A percentile compares a stretch with the other conserved stretches of the same genome.
These are phyloP conservation scores for Hirtodrosophila alboralis DNA, from an alignment of 2,888 invertebrate genomes.

Conservation along the genomic window DNA sequence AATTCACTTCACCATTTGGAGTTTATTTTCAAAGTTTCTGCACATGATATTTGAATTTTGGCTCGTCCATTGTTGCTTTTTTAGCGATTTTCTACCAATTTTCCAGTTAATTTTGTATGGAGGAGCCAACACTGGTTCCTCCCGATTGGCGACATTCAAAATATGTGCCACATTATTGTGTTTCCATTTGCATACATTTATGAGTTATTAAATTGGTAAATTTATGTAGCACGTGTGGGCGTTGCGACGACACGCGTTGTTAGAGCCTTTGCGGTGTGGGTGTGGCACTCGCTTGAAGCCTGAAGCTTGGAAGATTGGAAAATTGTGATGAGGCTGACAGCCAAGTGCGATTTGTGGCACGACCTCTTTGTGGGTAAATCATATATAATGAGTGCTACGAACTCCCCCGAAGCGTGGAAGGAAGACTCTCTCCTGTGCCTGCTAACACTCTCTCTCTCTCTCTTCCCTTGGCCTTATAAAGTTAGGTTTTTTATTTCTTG, in stretches of 20 bases:
- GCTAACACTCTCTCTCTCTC: constrained; percentile 1
- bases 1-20: too few species aligned
- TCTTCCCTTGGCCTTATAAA: constrained; percentile 11
- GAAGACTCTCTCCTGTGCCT: neutral
- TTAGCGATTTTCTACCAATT: constrained; percentile 56
- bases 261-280: constrained; percentile 53
- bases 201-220: constrained; percentile 77
- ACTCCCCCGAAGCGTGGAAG: constrained; percentile 11
- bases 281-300: constrained; percentile 42
- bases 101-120: constrained; percentile 64
- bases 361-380: constrained; percentile 46
- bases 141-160: constrained; percentile 67
- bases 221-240: constrained; percentile 68
- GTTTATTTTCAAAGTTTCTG: too few species aligned
- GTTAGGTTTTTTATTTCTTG: constrained; percentile 19
- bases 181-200: constrained; percentile 72
- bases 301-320: constrained; percentile 5
- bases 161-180: constrained; percentile 75
- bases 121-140: constrained; percentile 28
- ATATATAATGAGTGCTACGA: constrained; percentile 54
- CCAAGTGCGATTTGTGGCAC: constrained; percentile 40
- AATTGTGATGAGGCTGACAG: constrained; percentile 32
- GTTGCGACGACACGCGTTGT: constrained; percentile 75
- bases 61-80: constrained; percentile 17
- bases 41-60: constrained; percentile 22